These are phyloP conservation scores for Eulimnadia texana DNA, from an alignment of 1,140 invertebrate species.

Conservation along the genomic window DNA sequence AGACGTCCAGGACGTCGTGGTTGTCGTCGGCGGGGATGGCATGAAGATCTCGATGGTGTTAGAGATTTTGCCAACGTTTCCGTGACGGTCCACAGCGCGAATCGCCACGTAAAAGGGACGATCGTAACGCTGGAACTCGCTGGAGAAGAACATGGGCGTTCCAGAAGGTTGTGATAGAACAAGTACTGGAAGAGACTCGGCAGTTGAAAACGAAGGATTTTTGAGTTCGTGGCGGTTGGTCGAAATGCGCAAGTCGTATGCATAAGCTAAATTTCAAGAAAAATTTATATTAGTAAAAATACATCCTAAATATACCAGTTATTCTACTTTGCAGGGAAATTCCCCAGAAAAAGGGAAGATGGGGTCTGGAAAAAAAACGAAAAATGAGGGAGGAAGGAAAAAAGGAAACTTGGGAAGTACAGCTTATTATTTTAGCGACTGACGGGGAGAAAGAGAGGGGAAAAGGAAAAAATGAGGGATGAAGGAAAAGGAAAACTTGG, in stretches of 20 bases:
- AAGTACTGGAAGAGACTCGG: conserved; percentile 27
- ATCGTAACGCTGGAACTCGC: conserved; percentile 33
- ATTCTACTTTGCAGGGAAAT: no score
- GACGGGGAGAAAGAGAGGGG: no score
- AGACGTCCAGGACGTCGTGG: conserved; percentile 9
- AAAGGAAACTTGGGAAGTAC: no score
- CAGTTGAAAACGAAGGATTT: conserved; percentile 28
- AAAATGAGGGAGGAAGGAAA: no score
- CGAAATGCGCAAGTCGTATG: conserved; percentile 33
- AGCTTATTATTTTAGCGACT: no score
- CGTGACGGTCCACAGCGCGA: conserved; percentile 31
- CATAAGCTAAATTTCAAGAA: conserved; percentile 27
- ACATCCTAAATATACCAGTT: no score
- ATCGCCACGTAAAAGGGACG: conserved; percentile 36
- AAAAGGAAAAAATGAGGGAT: no score
- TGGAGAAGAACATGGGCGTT: conserved; percentile 30
- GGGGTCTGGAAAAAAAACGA: no score
- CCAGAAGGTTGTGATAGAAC: conserved; percentile 29
- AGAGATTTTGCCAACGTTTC: conserved; percentile 34
- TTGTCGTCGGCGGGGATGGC: conserved; percentile 24
- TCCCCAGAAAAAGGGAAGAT: no score
- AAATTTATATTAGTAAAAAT: conserved; percentile 1
- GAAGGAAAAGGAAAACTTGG: no score
- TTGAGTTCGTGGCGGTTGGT: conserved; percentile 28
- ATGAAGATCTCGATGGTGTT: conserved; percentile 39